Evolutionary conservation across 1,140 invertebrate genomes (phyloP).

Genomic region (Aphis gossypii): DNA sequence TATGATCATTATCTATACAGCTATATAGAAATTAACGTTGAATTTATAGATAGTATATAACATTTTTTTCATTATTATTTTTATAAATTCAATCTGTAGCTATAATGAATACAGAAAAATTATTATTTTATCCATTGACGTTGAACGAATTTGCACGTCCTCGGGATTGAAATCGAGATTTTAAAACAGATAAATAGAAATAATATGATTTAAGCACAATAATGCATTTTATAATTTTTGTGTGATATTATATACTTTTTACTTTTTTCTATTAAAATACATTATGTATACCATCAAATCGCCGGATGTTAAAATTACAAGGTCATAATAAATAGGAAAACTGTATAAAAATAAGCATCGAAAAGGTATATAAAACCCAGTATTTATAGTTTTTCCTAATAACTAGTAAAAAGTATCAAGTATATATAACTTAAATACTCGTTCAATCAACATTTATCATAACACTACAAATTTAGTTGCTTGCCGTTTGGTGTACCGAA

Average conservation of each 20-base stretch:
- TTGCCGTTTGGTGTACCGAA: background rate
- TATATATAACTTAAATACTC: background rate
- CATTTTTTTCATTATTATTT: background rate
- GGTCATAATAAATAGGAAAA: background rate
- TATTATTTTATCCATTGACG: background rate
- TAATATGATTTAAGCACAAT: background rate
- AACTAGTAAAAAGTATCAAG: background rate
- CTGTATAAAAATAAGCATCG: background rate
- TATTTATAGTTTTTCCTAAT: background rate
- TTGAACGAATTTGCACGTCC: background rate
- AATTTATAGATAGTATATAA: background rate
- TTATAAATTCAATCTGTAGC: background rate
- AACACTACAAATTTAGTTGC: background rate
- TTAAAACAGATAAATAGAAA: background rate
- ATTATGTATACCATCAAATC: background rate
- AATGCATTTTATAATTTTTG: background rate
- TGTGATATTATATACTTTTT: background rate
- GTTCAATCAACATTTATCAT: background rate
- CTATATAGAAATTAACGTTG: background rate
- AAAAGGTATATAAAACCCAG: background rate
- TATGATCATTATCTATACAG: background rate
- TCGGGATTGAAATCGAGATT: background rate
- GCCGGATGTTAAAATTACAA: conserved; percentile 6
- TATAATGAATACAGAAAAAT: background rate
- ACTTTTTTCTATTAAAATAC: background rate